Evolutionary conservation across 2,797 vertebrate species (phyloP).

Genomic region (Lutjanus campechanus): DNA sequence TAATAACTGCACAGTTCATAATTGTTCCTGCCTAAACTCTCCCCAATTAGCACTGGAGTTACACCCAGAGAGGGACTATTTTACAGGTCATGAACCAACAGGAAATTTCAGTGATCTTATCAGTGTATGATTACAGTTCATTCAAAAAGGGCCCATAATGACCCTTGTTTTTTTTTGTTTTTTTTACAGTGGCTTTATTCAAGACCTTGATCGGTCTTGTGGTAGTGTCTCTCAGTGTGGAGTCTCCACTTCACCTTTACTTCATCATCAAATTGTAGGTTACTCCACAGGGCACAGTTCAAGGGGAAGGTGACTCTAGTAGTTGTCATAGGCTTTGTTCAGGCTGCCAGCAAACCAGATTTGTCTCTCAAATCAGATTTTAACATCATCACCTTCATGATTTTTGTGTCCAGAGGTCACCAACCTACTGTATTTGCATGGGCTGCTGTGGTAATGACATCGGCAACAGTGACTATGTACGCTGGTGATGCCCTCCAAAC

Average conservation of each 20-base stretch:
- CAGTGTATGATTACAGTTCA: slow-evolving; percentile 43
- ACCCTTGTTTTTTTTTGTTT: slow-evolving; percentile 11
- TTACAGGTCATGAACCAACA: slow-evolving; percentile 63
- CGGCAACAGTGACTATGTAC: no score
- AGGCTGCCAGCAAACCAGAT: no score
- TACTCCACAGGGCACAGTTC: slow-evolving; percentile 11
- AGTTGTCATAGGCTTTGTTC: neutral
- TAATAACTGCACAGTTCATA: slow-evolving; percentile 67
- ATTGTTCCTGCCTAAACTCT: slow-evolving; percentile 54
- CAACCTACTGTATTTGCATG: no score
- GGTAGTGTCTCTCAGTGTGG: slow-evolving; percentile 3
- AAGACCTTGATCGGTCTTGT: slow-evolving; percentile 31
- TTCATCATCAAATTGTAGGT: slow-evolving; percentile 29
- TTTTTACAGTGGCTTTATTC: slow-evolving; percentile 26
- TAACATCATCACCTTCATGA: no score
- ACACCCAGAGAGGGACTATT: slow-evolving; percentile 58
- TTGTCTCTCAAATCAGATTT: no score
- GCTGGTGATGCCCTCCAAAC: no score
- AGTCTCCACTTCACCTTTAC: slow-evolving; percentile 31
- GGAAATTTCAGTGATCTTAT: slow-evolving; percentile 67
- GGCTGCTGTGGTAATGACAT: no score
- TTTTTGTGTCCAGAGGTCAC: no score
- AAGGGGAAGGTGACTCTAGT: no score
- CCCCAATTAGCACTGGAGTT: slow-evolving; percentile 65
- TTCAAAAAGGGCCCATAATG: slow-evolving; percentile 39